Evolutionary conservation across 2,888 invertebrate genomes (phyloP).

Genomic region (Lepidochitona cinerea): DNA sequence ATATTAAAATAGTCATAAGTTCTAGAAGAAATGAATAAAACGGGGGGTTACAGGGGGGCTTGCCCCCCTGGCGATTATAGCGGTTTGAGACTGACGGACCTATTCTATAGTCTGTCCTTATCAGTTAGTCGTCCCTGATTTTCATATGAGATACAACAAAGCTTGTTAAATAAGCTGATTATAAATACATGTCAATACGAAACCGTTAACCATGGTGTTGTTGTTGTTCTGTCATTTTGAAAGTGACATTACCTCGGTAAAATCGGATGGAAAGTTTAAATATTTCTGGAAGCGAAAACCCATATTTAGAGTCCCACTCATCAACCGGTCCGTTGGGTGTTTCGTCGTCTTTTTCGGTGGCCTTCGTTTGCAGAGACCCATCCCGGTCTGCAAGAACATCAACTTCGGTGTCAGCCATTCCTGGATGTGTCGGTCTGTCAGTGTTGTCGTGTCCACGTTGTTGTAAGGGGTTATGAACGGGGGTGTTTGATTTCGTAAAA

Average conservation of each 20-base stretch:
- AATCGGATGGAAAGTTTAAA: conserved; percentile 91
- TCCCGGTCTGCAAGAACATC: not conserved
- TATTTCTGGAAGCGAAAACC: conserved; percentile 79
- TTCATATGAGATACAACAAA: not conserved
- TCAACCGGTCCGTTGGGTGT: conserved; percentile 14
- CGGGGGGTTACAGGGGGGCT: no score
- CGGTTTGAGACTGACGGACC: no score
- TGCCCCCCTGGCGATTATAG: no score
- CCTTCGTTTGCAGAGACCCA: not conserved
- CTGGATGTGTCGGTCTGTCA: not conserved
- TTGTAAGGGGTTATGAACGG: not conserved
- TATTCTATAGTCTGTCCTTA: no score
- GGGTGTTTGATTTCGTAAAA: not conserved
- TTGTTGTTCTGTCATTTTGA: no score
- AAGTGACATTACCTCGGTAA: conserved; percentile 93
- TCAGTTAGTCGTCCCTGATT: no score
- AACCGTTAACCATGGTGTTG: not conserved
- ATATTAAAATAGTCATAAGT: no score
- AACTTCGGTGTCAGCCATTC: not conserved
- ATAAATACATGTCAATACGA: not conserved
- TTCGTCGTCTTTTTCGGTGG: not conserved
- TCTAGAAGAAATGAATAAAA: no score
- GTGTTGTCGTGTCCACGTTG: not conserved
- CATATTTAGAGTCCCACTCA: conserved; percentile 62
- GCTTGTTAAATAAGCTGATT: not conserved